Evolutionary conservation across 2,888 invertebrate species (phyloP).

Genomic region (Tortrix viridana): DNA sequence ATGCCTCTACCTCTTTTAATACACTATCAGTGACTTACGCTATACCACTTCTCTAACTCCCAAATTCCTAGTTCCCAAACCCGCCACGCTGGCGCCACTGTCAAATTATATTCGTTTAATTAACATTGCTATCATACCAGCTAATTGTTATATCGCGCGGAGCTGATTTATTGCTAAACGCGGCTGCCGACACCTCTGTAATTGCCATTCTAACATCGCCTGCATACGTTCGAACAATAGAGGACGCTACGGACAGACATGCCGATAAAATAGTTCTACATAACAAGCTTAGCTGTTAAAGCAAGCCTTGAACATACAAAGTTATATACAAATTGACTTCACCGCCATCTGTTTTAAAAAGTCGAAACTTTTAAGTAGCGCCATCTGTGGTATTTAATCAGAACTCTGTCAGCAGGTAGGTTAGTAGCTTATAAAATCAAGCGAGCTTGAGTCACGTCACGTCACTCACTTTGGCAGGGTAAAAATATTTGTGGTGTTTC

Average conservation of each 20-base stretch:
- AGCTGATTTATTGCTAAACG: constrained; percentile 81
- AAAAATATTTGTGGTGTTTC: no score
- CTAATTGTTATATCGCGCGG: constrained; percentile 84
- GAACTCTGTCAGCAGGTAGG: constrained; percentile 48
- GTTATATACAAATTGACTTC: constrained; percentile 21
- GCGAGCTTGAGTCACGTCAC: neutral
- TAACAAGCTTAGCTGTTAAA: neutral
- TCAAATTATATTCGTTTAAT: constrained; percentile 78
- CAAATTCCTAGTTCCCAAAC: constrained; percentile 48
- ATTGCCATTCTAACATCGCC: constrained; percentile 74
- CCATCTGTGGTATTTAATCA: constrained; percentile 55
- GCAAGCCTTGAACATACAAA: neutral
- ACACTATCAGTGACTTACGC: no score
- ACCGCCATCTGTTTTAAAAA: constrained; percentile 58
- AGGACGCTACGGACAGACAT: constrained; percentile 30
- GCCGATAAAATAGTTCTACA: constrained; percentile 38
- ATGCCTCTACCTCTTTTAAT: no score
- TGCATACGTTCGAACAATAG: constrained; percentile 65
- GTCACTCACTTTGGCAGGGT: no score
- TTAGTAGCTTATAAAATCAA: constrained; percentile 5
- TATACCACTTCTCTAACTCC: no score
- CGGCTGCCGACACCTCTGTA: constrained; percentile 80
- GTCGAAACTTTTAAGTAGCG: constrained; percentile 49
- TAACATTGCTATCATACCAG: constrained; percentile 83
- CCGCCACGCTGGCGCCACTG: constrained; percentile 57